Base-by-base conservation (phyloP, 1,140 invertebrate species). In the Pseudomyrmex cubaensis region DNA sequence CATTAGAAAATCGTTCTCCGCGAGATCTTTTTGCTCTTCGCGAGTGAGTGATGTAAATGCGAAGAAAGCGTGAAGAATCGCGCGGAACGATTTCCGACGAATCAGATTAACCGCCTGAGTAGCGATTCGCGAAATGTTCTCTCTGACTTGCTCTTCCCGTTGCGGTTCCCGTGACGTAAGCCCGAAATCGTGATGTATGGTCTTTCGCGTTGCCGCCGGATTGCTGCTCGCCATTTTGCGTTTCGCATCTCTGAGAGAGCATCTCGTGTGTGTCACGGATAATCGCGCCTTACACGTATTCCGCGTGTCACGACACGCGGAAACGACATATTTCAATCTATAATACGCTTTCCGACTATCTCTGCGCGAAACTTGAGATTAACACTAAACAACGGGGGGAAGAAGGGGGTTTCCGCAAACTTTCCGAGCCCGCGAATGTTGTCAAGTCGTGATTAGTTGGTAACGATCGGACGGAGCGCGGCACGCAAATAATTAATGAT, bases 241-340 rank as follows among this genome's bases (percentile, higher is more conserved):
- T 61, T 12, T 63, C 17, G 35, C 35, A 25, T 25, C 35, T 35
- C 44, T 20, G 22, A 59, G 22, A 59, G 8, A 72, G 10, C 15
- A 72, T 10, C 1, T 10, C 1, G 25, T 12, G 9, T 54, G 25
- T 2, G 17, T 22, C 50, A 9, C 4, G 67, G 44, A 61, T 80
- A 80, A 80, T 80, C 76, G 44, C 35, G 15, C 50, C 76, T 59
- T 80, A 80, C 76, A 72, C 20, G 12, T 72, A 22, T 80, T 80
- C 54, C 44, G 66, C 64, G 17, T 70, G 76, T 80, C 54, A 35
- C 35, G 46, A n/a, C 56, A 8, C 66, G 35, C 35, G 9, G 1
- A 50, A 64, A 72, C 66, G 76, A 80, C 76, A 70, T 80, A 80
- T 72, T 72, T 80, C 76, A 80, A 72, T 15, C 44, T 44, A 25